Evolutionary conservation across 1,140 invertebrate genomes (phyloP).

Genomic region (Ceratosolen fusciceps): DNA sequence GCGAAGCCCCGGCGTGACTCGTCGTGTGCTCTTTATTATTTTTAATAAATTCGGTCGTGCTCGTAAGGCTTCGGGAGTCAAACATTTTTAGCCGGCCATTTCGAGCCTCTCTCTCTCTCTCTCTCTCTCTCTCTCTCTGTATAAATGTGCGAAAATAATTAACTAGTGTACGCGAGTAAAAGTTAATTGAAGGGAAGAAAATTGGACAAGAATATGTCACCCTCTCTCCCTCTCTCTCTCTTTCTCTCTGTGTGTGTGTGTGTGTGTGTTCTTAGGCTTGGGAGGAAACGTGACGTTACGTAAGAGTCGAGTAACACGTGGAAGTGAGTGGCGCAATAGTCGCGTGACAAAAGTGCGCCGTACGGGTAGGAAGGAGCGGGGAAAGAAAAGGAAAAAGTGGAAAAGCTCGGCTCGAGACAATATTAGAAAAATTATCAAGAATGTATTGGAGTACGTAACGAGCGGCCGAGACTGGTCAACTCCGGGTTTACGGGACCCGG

Average conservation of each 20-base stretch:
- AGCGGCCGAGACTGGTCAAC: no score
- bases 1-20: no score
- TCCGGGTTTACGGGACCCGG: no score
- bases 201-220: conserved; percentile 26
- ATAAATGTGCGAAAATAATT: no score
- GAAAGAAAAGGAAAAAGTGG: not conserved
- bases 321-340: conserved; percentile 12
- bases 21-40: no score
- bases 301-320: conserved; percentile 42
- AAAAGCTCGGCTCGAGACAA: conserved; percentile 26
- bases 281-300: conserved; percentile 32
- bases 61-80: no score
- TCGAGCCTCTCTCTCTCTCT: no score
- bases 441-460: conserved; percentile 32
- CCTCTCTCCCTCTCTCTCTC: not conserved
- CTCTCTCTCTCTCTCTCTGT: no score
- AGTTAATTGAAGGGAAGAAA: conserved; percentile 13
- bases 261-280: not conserved
- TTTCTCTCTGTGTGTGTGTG: not conserved
- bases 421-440: conserved; percentile 44
- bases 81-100: no score
- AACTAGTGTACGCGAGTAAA: no score
- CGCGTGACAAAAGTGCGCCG: conserved; percentile 5
- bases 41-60: no score
- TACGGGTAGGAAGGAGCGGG: not conserved